Conservation (phyloP, 2,797 vertebrate genomes). For the Salmo trutta region DNA sequence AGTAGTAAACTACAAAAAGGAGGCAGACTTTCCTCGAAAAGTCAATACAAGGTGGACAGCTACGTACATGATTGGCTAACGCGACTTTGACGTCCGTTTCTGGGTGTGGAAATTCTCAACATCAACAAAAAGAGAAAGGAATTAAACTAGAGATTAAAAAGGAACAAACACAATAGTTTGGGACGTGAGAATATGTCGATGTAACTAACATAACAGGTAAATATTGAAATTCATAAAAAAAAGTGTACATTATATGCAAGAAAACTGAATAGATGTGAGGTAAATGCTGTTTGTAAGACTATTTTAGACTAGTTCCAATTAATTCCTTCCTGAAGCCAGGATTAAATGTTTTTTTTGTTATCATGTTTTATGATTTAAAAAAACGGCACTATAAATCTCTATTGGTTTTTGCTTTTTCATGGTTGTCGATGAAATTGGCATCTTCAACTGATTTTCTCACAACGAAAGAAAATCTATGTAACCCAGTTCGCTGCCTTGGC, state of each 20-base stretch:
- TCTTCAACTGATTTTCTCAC: too few species aligned
- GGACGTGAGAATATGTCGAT: conserved; percentile 46
- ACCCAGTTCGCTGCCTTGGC: neutral
- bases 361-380: too few species aligned
- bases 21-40: neutral
- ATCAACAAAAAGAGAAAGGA: conserved; percentile 69
- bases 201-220: conserved; percentile 42
- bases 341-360: too few species aligned
- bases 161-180: conserved; percentile 28
- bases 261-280: too few species aligned
- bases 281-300: too few species aligned
- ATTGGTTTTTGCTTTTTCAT: too few species aligned
- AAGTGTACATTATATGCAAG: too few species aligned
- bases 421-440: too few species aligned
- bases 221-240: neutral
- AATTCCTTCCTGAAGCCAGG: too few species aligned
- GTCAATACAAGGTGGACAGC: neutral
- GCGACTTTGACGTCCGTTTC: conserved; percentile 15
- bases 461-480: too few species aligned
- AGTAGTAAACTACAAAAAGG: neutral
- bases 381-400: too few species aligned
- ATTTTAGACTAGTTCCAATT: too few species aligned
- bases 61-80: conserved; percentile 47
- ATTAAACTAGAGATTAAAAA: conserved; percentile 15
- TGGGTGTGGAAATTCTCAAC: conserved; percentile 66